Base-by-base conservation (phyloP, 37 sponge, comb jelly and placozoan species). In the Chondrilla cf. caribensis region DNA sequence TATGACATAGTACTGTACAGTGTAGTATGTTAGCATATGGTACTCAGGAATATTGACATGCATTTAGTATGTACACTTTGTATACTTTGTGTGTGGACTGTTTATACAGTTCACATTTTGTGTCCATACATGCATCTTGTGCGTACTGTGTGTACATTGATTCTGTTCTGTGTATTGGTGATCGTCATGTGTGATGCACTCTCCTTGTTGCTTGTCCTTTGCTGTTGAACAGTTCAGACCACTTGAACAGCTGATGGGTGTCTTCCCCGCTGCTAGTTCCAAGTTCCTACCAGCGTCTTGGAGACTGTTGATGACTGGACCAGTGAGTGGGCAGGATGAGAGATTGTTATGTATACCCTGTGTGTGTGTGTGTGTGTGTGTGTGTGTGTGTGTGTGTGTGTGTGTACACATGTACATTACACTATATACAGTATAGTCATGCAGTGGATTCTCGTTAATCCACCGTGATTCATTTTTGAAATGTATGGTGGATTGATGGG, bases 231-330 rank as follows among this genome's bases (percentile, higher is more conserved):
- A 89, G 70, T 99, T 99, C 80, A 84, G 77, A 25, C 99, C 99
- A 8, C 79, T 99, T 80, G 99, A 99, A 84, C 99, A 99, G 85
- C 85, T 99, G 59, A 99, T 99, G 99, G 91, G 95, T 17, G 99
- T 99, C 26, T 99, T 99, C 70, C 99, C 99, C 3, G 96, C 91
- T 70, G 95, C 91, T 38, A 99, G 99, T 80, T 84, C 87, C 70
- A 85, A 87, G 67, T 99, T 99, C 84, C 83, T 99, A 41, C 99
- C 99, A 0, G 40, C 82, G 6, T 87, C 93, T 0, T 99, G 96
- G 96, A 73, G 86, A 22, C 60, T 80, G 38, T 78, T 95, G 65
- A 99, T 99, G 99, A 28, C 65, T 7, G 85, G 84, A 38, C 92
- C 90, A 65, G 94, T 93, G 11, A 38, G 83, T 54, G 41, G 14